These are phyloP conservation scores for Ophonus ardosiacus DNA, from an alignment of 2,888 invertebrate species.

Conservation along the genomic window DNA sequence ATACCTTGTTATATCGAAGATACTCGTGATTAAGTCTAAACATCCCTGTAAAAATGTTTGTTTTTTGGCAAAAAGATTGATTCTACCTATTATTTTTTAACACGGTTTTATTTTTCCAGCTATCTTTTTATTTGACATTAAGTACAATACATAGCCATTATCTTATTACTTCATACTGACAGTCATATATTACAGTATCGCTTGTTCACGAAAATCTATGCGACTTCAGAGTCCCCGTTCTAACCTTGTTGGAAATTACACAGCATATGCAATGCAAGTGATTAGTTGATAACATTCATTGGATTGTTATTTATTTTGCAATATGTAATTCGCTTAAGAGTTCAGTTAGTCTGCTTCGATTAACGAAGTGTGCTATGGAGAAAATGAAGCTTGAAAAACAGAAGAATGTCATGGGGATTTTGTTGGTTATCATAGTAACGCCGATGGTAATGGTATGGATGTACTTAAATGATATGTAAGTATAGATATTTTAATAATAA, in stretches of 20 bases:
- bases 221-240: background rate
- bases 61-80: no score
- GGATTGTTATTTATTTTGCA: constrained; percentile 2
- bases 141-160: no score
- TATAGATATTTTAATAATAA: background rate
- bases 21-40: no score
- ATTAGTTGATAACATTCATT: constrained; percentile 43
- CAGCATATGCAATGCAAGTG: constrained; percentile 6
- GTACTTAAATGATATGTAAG: constrained; percentile 19
- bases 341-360: background rate
- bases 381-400: background rate
- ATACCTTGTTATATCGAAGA: no score
- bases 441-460: background rate
- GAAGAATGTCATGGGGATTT: background rate
- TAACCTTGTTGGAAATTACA: constrained; percentile 22
- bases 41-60: no score
- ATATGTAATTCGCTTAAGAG: constrained; percentile 16
- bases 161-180: background rate
- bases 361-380: background rate
- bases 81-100: no score
- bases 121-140: background rate
- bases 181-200: background rate
- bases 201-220: background rate
- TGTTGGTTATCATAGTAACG: background rate
- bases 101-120: no score